Evolutionary conservation across 1,140 invertebrate genomes (phyloP), one percentile per base, ranked within the genome.

Genomic region (Danaus melanippus): DNA sequence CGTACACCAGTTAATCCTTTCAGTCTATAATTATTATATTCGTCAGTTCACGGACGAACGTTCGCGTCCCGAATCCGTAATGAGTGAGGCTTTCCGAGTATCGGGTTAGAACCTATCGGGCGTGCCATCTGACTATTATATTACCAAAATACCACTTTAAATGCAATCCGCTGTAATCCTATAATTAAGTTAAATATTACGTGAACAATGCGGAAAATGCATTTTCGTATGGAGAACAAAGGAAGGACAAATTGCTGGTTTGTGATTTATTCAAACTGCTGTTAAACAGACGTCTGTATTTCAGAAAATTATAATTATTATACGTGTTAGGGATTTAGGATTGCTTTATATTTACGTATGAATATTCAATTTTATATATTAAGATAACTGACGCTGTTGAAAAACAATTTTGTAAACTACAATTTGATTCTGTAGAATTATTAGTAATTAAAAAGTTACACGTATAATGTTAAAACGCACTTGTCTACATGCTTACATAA

Each of bases 61-160:
- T 69, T 61, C 69, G 79, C 76, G 79, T 56, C 69, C 75, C 69
- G 83, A 83, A 86, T 86, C 71, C 71, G 64, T 80, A 86, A 84
- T 84, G 69, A 81, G 74, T 62, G 43, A 69, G 60, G 65, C 71
- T 78, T 84, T 86, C 80, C 73, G 71, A 76, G 83, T 84, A 86
- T 80, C 72, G 68, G 66, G 66, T 72, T 74, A 62, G 72, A 63
- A 74, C 66, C 75, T 84, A 86, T 86, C 83, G 68, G 71, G 73
- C 79, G 80, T 86, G 80, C 83, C 78, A 86, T 86, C 83, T 79
- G 74, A 84, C 83, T 84, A 82, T 85, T 81, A 85, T 85, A 85
- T 82, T 85, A 85, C 80, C 80, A 78, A 85, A 85, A 85, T 83
- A 84, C 79, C 76, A 81, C 78, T 84, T 79, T 78, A 86, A 86